These are phyloP conservation scores for Erythrocercus mccallii DNA, from an alignment of 2,113 vertebrate species.

Conservation along the genomic window DNA sequence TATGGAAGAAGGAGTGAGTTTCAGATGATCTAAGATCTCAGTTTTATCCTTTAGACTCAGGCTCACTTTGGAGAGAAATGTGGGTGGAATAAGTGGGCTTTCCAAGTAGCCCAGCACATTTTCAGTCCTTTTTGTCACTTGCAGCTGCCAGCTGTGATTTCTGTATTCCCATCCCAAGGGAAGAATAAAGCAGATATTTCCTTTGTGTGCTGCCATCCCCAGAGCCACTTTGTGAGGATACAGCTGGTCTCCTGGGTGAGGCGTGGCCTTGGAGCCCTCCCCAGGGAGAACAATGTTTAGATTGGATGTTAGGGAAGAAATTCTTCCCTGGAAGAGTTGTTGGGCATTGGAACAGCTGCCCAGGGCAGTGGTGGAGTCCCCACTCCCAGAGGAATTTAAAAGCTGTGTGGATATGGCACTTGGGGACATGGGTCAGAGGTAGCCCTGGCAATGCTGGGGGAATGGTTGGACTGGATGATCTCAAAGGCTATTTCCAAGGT, in stretches of 20 bases:
- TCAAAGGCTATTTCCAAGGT: neutral
- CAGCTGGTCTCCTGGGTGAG: neutral
- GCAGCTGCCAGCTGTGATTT: neutral
- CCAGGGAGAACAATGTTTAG: neutral
- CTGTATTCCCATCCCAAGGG: neutral
- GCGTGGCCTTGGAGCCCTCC: neutral
- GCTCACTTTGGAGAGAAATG: neutral
- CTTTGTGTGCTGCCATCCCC: neutral
- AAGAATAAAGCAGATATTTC: neutral
- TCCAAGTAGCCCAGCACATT: neutral
- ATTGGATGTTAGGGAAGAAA: neutral
- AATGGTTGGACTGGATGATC: neutral
- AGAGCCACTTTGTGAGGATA: neutral
- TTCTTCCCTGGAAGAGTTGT: neutral
- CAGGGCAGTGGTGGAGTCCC: neutral
- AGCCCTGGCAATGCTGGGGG: neutral
- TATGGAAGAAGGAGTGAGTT: neutral
- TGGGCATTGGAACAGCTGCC: neutral
- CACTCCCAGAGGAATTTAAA: neutral
- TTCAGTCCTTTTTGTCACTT: neutral
- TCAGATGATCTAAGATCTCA: neutral
- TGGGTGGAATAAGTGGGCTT: neutral
- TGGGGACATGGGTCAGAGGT: neutral
- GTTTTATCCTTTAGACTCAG: neutral
- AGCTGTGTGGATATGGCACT: accelerated